Conservation (phyloP, 1,140 invertebrate genomes). For the Drosophila ficusphila region DNA sequence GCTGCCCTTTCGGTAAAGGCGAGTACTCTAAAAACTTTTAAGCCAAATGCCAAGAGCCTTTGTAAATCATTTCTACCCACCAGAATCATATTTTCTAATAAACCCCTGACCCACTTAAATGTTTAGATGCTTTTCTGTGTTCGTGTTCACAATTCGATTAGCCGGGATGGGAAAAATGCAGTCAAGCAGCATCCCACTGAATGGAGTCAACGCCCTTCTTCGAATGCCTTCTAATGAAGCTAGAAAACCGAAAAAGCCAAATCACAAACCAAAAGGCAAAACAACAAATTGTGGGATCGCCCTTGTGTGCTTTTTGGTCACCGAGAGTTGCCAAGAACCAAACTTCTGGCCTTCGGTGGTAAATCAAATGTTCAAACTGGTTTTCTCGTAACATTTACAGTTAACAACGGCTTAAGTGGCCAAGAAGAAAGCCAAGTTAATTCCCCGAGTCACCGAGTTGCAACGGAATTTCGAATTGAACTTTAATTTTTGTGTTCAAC, state of each 20-base stretch:
- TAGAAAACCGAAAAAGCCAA: slow-evolving; percentile 13
- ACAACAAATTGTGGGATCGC: slow-evolving; percentile 40
- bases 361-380: slow-evolving; percentile 56
- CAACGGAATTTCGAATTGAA: slow-evolving; percentile 41
- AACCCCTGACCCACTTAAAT: slow-evolving; percentile 60
- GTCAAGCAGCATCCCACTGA: slow-evolving; percentile 66
- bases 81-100: not conserved
- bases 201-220: slow-evolving; percentile 48
- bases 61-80: slow-evolving; percentile 13
- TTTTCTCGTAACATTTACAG: slow-evolving; percentile 68
- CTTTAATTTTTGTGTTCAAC: slow-evolving; percentile 8
- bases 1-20: not conserved
- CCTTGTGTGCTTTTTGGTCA: slow-evolving; percentile 34
- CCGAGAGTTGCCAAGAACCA: slow-evolving; percentile 26
- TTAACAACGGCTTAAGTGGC: slow-evolving; percentile 22
- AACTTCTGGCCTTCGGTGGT: not conserved
- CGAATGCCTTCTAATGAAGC: slow-evolving; percentile 38
- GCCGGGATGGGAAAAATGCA: slow-evolving; percentile 50
- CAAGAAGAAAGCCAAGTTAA: slow-evolving; percentile 46
- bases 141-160: slow-evolving; percentile 59
- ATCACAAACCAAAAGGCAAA: slow-evolving; percentile 23
- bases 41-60: slow-evolving; percentile 23
- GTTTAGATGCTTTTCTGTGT: slow-evolving; percentile 31
- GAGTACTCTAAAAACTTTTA: not conserved
- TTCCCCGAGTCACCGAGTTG: slow-evolving; percentile 13